Evolutionary conservation across 1,140 invertebrate species (phyloP), one percentile per base, ranked within the genome.

Genomic region (Hydropsyche tenuis): DNA sequence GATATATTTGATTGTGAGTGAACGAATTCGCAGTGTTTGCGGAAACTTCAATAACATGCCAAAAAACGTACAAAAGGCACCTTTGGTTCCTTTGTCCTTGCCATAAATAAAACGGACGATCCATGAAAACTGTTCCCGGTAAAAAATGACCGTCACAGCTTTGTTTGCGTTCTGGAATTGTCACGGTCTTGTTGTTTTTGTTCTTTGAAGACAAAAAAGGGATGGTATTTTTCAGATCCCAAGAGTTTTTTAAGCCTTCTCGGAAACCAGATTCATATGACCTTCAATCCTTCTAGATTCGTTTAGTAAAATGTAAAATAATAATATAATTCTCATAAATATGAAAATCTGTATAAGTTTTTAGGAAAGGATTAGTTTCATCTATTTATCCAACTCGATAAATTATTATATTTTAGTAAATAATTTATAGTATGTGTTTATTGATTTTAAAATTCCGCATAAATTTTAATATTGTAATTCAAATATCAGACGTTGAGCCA

Each of bases 231-330:
- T 22, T 60, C 56, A 25, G 56, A 22, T 37, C 30, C 30, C 23
- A 6, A 60, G 22, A 25, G 5, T 60, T 18, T 60, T 60, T 60
- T 25, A 22, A 60, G 25, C 23, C 20, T 60, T 60, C 56, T 60
- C 23, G 23, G 56, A 60, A 60, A n/a, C n/a, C 45, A 11, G 7
- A 43, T 20, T 25, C 22, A 12, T 12, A 56, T 56, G 51, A 56
- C 68, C 68, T 70, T 56, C 48, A 70, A 56, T 22, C 68, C 68
- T 56, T 69, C 51, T 25, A 4, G 3, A 45, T 16, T 23, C 11
- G 3, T 23, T 51, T 22, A 62, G 48, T 12, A 69, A 20, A 48
- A 69, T 69, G 43, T 51, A 51, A 51, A 51, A 16, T 16, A 22
- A 16, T 5, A 51, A 16, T 14, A 51, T 51, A 51, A 4, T 37